Base-by-base conservation (phyloP, 2,888 invertebrate species). In the Sthenelais limicola region DNA sequence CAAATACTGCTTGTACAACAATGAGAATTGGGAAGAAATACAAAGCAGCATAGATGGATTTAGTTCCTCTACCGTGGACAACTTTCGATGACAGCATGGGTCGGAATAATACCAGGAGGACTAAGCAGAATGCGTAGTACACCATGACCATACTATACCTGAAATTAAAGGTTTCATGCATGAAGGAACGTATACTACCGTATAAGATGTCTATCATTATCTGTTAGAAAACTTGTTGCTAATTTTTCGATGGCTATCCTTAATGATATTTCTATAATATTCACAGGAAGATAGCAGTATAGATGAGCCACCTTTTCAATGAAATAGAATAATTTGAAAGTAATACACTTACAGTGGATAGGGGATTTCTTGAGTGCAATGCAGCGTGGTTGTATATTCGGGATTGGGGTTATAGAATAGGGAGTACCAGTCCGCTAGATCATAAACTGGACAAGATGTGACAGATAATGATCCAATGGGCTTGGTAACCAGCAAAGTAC, bases 301-400 rank as follows among this genome's bases (percentile, higher is more conserved):
- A n/a, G n/a, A n/a, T n/a, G n/a, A n/a, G n/a, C n/a, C n/a, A n/a
- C n/a, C n/a, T n/a, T n/a, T n/a, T n/a, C n/a, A n/a, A n/a, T n/a
- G n/a, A n/a, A n/a, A n/a, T n/a, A n/a, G n/a, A n/a, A n/a, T n/a
- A n/a, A n/a, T n/a, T n/a, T n/a, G n/a, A n/a, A n/a, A n/a, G n/a
- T n/a, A n/a, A n/a, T n/a, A n/a, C n/a, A 81, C 82, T 83, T 91
- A 98, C 95, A 98, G 89, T 54, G 98, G 98, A 90, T 96, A 98
- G 0, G 98, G 97, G 72, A 97, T 96, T 89, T 99, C 98, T 85
- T 98, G 97, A 0, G 98, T 97, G 88, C 98, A 99, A 88, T 96
- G 93, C 70, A 98, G 88, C 24, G 93, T 93, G 76, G 92, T 91
- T 73, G 94, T 93, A 88, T 96, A 98, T 88, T 96, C 94, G 0